phyloP scores from a whole-genome alignment of 2,797 vertebrate genomes.

The Notamacropus eugenii region DNA sequence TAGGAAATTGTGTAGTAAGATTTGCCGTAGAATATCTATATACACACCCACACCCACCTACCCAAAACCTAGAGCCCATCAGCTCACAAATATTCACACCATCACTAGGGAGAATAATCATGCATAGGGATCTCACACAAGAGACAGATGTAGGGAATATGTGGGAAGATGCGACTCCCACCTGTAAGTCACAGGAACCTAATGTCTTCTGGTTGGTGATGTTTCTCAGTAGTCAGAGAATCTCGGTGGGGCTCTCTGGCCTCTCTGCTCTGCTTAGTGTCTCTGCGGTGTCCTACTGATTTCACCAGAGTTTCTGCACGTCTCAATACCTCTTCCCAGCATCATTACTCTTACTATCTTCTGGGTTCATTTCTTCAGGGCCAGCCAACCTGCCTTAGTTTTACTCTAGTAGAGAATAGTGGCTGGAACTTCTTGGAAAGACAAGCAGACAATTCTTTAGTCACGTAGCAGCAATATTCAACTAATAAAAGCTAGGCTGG shows the following conservation, averaged over 20 bases:
- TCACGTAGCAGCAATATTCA: neutral
- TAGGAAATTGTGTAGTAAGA: neutral
- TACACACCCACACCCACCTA: neutral
- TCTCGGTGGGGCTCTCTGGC: neutral
- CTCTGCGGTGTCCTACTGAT: neutral
- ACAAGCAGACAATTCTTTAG: neutral
- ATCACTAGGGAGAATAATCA: neutral
- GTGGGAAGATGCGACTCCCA: neutral
- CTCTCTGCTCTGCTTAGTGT: neutral
- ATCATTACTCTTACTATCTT: neutral
- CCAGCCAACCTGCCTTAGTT: neutral
- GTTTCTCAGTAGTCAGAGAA: neutral
- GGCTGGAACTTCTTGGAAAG: neutral
- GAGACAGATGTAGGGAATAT: neutral
- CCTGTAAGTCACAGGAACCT: neutral
- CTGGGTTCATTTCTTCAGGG: neutral
- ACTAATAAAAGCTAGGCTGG: neutral
- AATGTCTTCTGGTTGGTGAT: neutral
- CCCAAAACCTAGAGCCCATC: neutral
- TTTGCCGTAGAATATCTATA: neutral
- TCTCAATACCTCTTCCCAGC: neutral
- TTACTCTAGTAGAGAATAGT: neutral
- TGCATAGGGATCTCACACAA: neutral
- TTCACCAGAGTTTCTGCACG: neutral
- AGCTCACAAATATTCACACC: neutral